These are phyloP conservation scores for Acrocephalus arundinaceus DNA, from an alignment of 2,113 vertebrate genomes.

Conservation along the genomic window DNA sequence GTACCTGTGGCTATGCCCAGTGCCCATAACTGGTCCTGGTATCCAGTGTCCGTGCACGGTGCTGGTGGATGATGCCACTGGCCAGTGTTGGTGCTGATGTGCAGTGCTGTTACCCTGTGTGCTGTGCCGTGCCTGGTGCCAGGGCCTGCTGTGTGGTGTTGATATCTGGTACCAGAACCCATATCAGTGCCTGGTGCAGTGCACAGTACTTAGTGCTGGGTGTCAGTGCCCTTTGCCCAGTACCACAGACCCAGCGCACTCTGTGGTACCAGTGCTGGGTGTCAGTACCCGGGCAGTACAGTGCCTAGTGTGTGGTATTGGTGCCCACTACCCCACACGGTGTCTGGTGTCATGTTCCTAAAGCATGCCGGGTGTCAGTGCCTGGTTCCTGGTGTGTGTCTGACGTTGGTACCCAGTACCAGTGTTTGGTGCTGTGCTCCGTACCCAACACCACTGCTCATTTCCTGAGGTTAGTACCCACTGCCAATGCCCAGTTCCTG, in stretches of 20 bases:
- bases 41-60: accelerated
- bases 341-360: neutral
- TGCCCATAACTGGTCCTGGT: accelerated
- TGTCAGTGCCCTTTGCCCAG: no score
- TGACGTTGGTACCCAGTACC: accelerated
- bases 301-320: accelerated
- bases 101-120: neutral
- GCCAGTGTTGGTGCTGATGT: accelerated
- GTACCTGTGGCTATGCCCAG: neutral
- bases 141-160: no score
- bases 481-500: neutral
- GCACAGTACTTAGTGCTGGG: accelerated
- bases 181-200: accelerated
- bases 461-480: no score
- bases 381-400: neutral
- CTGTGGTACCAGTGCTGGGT: neutral
- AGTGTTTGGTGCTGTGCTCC: neutral
- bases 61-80: accelerated
- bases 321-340: accelerated
- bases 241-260: neutral
- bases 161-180: neutral
- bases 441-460: neutral
- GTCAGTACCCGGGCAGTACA: neutral
- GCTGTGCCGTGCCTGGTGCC: neutral
- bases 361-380: neutral